Conservation (phyloP, 2,113 vertebrate genomes). For the Malurus alboscapulatus region DNA sequence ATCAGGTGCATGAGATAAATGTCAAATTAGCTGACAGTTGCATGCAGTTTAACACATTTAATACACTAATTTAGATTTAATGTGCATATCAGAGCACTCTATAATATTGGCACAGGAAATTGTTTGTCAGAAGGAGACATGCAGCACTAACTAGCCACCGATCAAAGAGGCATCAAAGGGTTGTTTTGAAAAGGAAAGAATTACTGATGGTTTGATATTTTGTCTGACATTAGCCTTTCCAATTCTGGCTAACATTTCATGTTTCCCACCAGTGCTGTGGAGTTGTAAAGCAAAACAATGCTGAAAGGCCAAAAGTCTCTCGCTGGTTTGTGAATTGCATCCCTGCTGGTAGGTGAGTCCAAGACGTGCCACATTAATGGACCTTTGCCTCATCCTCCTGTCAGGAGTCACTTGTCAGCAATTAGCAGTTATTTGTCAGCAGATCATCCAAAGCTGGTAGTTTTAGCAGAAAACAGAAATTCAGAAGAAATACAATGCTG, state of each 20-base stretch:
- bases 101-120: not conserved
- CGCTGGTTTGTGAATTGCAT: not conserved
- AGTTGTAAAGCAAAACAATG: not conserved
- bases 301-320: not conserved
- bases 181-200: not conserved
- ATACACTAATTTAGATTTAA: constrained; percentile 42
- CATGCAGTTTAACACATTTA: not conserved
- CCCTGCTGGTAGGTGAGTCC: not conserved
- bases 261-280: not conserved
- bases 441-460: not conserved
- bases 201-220: not conserved
- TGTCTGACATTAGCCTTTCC: not conserved
- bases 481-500: not conserved
- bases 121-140: not conserved
- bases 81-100: not conserved
- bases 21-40: constrained; percentile 17
- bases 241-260: not conserved
- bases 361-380: not conserved
- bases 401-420: not conserved
- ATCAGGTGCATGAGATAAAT: not conserved
- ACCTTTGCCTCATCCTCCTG: not conserved
- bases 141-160: not conserved
- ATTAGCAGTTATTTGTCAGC: not conserved
- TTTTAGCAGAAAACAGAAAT: not conserved
- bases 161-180: not conserved